Evolutionary conservation across 2,888 invertebrate species (phyloP), one percentile per base, ranked within the genome.

Genomic region (Hofmannophila pseudospretella): DNA sequence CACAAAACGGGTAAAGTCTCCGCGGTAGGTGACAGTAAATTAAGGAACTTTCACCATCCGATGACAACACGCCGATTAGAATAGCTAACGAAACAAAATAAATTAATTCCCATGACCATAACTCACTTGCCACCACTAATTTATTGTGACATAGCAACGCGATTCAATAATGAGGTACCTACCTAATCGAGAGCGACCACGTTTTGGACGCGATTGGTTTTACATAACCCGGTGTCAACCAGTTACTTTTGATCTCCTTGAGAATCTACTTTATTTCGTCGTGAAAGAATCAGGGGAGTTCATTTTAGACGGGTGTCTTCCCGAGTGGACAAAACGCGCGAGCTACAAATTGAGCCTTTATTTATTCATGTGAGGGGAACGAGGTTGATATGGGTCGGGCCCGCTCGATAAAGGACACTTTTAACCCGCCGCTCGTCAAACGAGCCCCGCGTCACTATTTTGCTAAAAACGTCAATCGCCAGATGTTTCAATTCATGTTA

Each of bases 261-360:
- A 47, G 43, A 38, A 41, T 43, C 44, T 45, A 41, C 38, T 47
- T 49, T 44, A 47, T 47, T 46, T 51, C 35, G 43, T 34, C 38
- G 32, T n/a, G 13, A 23, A 28, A 27, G 32, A 36, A 38, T 56
- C 57, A 51, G 51, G 51, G 57, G 63, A 65, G 70, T 53, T 68
- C 68, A 69, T 65, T 66, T 69, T 64, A 66, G 54, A 68, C 47
- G 64, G 67, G 64, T 59, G 70, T 66, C 71, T 67, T 64, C 71
- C n/a, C 64, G 60, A 5, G 16, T 27, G 11, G 16, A 11, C 69
- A 70, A 71, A 73, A 70, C 77, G 72, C 67, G 69, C 68, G 66
- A 67, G 75, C 72, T 71, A 79, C 84, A 81, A 84, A 81, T 80
- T 80, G 80, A 78, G 77, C 74, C 71, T 80, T 82, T 82, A 82